Percentiles rank a stretch among this genome's conserved stretches.
Evolutionary conservation across 2,888 invertebrate genomes (phyloP).

Genomic region (Callosobruchus maculatus): DNA sequence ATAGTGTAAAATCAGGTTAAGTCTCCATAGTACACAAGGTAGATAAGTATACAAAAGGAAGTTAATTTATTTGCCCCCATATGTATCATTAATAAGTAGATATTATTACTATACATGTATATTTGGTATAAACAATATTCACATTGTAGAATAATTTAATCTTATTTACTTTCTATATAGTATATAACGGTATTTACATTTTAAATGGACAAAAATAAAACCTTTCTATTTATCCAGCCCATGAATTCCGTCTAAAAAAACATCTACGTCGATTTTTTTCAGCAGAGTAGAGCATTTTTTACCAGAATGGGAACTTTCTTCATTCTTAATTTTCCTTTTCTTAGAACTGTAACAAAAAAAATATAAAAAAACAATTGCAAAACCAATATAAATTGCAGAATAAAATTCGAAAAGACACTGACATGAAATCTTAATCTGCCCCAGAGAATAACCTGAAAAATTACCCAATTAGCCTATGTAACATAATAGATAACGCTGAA

Average conservation of each 20-base stretch:
- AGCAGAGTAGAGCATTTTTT: slow-evolving; percentile 33
- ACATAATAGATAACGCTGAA: no score
- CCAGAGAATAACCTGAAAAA: no score
- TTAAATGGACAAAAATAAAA: neutral
- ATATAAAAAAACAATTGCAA: no score
- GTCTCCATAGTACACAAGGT: no score
- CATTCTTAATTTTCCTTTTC: slow-evolving; percentile 28
- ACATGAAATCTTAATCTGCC: no score
- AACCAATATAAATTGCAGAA: no score
- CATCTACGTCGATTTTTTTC: slow-evolving; percentile 34
- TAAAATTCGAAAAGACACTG: no score
- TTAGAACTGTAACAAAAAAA: slow-evolving; percentile 21
- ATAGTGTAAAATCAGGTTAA: no score
- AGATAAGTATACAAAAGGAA: no score
- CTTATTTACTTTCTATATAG: neutral
- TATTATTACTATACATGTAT: neutral
- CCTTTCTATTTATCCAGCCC: slow-evolving; percentile 6
- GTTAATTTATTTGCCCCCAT: no score
- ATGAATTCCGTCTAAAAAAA: slow-evolving; percentile 37
- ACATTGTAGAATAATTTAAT: neutral
- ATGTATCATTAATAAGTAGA: no score
- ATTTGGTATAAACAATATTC: neutral
- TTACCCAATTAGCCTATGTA: no score
- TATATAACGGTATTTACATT: neutral
- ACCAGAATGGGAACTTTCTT: slow-evolving; percentile 18